Percentiles rank a stretch among this genome's conserved stretches.
These are phyloP conservation scores for Oligia latruncula DNA, from an alignment of 2,888 invertebrate species.

Conservation along the genomic window DNA sequence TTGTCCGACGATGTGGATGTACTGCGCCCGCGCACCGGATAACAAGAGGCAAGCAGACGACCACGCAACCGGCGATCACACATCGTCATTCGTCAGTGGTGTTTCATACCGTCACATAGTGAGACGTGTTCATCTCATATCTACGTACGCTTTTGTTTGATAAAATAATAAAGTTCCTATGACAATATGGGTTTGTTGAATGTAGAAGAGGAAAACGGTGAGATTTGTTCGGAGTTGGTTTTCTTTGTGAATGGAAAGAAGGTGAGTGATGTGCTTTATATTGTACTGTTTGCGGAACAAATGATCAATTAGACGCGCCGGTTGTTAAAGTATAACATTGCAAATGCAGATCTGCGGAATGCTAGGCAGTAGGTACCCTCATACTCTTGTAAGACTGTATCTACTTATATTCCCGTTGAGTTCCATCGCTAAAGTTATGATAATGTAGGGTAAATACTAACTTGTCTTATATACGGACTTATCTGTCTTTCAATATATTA, in stretches of 20 bases:
- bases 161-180: slow-evolving; percentile 26
- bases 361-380: not conserved
- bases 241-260: slow-evolving; percentile 89
- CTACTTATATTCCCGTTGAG: not conserved
- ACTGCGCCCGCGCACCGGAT: slow-evolving; percentile 49
- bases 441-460: slow-evolving; percentile 25
- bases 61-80: slow-evolving; percentile 35
- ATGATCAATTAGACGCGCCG: slow-evolving; percentile 21
- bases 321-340: slow-evolving; percentile 11
- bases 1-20: slow-evolving; percentile 47
- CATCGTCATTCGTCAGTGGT: slow-evolving; percentile 62
- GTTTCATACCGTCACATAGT: slow-evolving; percentile 48
- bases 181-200: slow-evolving; percentile 81
- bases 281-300: slow-evolving; percentile 23
- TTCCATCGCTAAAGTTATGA: slow-evolving; percentile 31
- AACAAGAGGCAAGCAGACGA: slow-evolving; percentile 41
- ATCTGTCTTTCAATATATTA: slow-evolving; percentile 33
- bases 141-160: slow-evolving; percentile 30
- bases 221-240: slow-evolving; percentile 79
- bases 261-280: slow-evolving; percentile 72
- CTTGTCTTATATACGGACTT: slow-evolving; percentile 1
- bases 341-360: slow-evolving; percentile 2
- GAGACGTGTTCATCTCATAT: slow-evolving; percentile 63
- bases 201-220: slow-evolving; percentile 78
- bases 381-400: not conserved